Evolutionary conservation across 2,797 vertebrate genomes (phyloP).

Genomic region (Sebastes steindachneri): DNA sequence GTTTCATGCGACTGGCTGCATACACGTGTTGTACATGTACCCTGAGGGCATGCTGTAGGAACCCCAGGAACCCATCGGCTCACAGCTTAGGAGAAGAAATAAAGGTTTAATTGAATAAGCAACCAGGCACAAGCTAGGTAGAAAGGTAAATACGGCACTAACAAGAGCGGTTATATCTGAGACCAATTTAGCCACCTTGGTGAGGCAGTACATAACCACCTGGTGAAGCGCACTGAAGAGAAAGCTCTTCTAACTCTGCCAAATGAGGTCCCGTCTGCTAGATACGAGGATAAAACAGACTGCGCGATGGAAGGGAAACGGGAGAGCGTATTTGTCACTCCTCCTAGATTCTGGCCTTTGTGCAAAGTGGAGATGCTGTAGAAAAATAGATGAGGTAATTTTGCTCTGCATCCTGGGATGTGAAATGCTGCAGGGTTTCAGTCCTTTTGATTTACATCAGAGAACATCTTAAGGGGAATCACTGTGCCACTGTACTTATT

Average conservation of each 20-base stretch:
- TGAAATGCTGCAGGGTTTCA: constrained; percentile 9
- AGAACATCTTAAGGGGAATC: constrained; percentile 9
- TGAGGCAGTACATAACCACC: constrained; percentile 48
- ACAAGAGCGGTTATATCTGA: constrained; percentile 41
- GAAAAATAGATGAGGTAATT: constrained; percentile 20
- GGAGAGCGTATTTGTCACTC: constrained; percentile 23
- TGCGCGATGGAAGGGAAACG: constrained; percentile 15
- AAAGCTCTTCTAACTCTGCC: constrained; percentile 30
- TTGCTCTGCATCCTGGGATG: not conserved
- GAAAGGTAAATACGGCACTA: constrained; percentile 41
- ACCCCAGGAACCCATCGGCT: not conserved
- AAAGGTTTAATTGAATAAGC: constrained; percentile 43
- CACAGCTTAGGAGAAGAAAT: constrained; percentile 12
- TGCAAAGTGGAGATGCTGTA: constrained; percentile 3
- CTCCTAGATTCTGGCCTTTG: constrained; percentile 6
- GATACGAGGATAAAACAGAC: constrained; percentile 54
- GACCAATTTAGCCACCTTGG: constrained; percentile 57
- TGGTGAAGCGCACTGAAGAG: constrained; percentile 24
- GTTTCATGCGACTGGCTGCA: constrained; percentile 17
- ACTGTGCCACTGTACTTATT: not conserved
- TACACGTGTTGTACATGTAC: constrained; percentile 32
- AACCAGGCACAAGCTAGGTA: constrained; percentile 19
- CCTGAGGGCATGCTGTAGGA: constrained; percentile 33
- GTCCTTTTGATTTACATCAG: constrained; percentile 44
- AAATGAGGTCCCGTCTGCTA: constrained; percentile 60